These are phyloP conservation scores for Pseudorectes ferrugineus DNA, from an alignment of 2,113 vertebrate genomes.

Conservation along the genomic window DNA sequence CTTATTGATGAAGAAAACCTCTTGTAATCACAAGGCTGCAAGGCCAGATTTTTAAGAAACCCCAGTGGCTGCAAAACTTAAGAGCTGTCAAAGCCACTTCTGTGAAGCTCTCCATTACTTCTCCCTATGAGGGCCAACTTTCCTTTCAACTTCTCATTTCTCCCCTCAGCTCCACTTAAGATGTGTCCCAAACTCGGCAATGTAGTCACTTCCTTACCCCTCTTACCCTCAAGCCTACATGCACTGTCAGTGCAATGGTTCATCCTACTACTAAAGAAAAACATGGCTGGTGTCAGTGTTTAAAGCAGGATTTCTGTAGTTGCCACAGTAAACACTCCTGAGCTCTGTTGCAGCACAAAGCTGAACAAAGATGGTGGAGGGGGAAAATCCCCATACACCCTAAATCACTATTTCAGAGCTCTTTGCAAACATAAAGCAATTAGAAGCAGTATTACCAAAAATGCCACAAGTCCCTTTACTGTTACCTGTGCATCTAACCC, in stretches of 20 bases:
- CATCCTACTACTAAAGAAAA: not conserved
- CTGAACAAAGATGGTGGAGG: not conserved
- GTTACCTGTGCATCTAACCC: constrained; percentile 59
- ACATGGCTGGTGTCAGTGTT: not conserved
- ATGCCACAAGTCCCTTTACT: constrained; percentile 44
- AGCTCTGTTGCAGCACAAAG: not conserved
- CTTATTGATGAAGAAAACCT: not conserved
- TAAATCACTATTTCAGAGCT: not conserved
- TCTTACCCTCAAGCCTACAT: not conserved
- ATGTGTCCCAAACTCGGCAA: not conserved
- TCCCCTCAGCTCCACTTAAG: not conserved
- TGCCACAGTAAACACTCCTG: not conserved
- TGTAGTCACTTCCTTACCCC: not conserved
- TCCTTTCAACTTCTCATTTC: constrained; percentile 18
- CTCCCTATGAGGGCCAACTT: not conserved
- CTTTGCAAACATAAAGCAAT: not conserved
- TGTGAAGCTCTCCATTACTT: not conserved
- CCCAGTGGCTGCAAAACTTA: not conserved
- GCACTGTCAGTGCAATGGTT: not conserved
- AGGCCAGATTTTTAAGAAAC: not conserved
- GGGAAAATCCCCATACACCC: not conserved
- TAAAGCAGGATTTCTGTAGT: not conserved
- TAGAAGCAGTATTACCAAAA: constrained; percentile 23
- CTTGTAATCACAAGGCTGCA: not conserved
- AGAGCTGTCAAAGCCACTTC: not conserved